Conservation (phyloP, 2,888 invertebrate genomes). For the Portevinia maculata region DNA sequence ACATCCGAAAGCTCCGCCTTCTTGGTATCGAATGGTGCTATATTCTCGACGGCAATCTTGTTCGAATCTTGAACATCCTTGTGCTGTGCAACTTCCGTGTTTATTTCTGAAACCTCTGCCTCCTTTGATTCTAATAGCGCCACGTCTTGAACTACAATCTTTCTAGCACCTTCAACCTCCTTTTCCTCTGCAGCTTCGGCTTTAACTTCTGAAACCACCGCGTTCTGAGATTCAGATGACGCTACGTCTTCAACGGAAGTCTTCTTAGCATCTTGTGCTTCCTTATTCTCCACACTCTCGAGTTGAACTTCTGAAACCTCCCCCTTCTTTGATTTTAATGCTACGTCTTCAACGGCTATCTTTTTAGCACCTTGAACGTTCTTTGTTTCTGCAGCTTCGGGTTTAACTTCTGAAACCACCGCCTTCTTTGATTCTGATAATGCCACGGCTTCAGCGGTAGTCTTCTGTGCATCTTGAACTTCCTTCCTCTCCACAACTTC, state of each 20-base stretch:
- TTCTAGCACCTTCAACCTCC: constrained; percentile 40
- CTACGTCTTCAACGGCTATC: not conserved
- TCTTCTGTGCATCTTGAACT: constrained; percentile 40
- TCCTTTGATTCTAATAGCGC: constrained; percentile 18
- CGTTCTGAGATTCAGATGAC: constrained; percentile 18
- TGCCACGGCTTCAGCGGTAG: not conserved
- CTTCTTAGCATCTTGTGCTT: constrained; percentile 14
- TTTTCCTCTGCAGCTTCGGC: constrained; percentile 39
- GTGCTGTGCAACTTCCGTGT: not conserved
- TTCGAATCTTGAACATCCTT: not conserved
- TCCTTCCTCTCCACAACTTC: constrained; percentile 42
- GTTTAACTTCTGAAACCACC: constrained; percentile 3
- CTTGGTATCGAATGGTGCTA: constrained; percentile 1
- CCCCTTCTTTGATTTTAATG: not conserved
- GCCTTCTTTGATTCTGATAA: constrained; percentile 23
- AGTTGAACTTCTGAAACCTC: constrained; percentile 17
- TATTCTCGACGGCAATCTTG: not conserved
- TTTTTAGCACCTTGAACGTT: not conserved
- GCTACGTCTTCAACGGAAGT: constrained; percentile 13
- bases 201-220: constrained; percentile 33
- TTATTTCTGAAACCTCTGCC: constrained; percentile 11
- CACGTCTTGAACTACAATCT: not conserved
- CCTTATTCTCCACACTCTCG: not conserved
- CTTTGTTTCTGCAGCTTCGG: not conserved
- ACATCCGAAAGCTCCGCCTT: constrained; percentile 39